Percentiles rank a stretch among this genome's conserved stretches.
Evolutionary conservation across 2,797 vertebrate genomes (phyloP).

Genomic region (Zenarchopterus dispar): DNA sequence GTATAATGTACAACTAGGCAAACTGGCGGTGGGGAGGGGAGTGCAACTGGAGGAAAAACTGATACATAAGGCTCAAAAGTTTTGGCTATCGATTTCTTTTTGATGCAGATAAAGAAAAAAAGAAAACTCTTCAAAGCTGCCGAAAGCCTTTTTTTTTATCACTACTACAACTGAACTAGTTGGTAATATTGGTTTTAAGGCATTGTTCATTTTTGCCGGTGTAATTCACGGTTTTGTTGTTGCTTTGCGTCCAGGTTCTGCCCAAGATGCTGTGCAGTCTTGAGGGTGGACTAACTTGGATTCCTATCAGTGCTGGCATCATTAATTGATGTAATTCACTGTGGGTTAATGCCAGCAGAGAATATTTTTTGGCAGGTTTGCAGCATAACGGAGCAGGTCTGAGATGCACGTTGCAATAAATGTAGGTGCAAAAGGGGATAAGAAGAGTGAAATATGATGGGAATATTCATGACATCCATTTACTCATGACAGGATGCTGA

Average conservation of each 20-base stretch:
- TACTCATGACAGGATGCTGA: conserved; percentile 23
- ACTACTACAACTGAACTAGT: conserved; percentile 60
- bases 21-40: conserved; percentile 49
- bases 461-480: conserved; percentile 32
- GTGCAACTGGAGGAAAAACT: conserved; percentile 53
- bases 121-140: conserved; percentile 74
- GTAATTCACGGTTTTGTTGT: conserved; percentile 60
- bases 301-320: conserved; percentile 33
- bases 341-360: conserved; percentile 32
- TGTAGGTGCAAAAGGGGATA: background rate
- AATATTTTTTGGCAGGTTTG: conserved; percentile 24
- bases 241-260: conserved; percentile 37
- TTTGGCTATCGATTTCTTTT: conserved; percentile 84
- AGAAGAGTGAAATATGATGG: conserved; percentile 12
- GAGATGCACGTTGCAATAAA: conserved; percentile 20
- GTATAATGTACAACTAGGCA: conserved; percentile 74
- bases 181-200: conserved; percentile 55
- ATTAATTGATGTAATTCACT: conserved; percentile 30
- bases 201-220: conserved; percentile 30
- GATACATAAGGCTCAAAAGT: conserved; percentile 76
- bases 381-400: conserved; percentile 6
- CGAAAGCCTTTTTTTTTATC: conserved; percentile 79
- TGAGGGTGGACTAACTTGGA: conserved; percentile 28
- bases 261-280: conserved; percentile 42
- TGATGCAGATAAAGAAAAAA: conserved; percentile 73